These are phyloP conservation scores for Lagodon rhomboides DNA, from an alignment of 2,797 vertebrate species.

Conservation along the genomic window DNA sequence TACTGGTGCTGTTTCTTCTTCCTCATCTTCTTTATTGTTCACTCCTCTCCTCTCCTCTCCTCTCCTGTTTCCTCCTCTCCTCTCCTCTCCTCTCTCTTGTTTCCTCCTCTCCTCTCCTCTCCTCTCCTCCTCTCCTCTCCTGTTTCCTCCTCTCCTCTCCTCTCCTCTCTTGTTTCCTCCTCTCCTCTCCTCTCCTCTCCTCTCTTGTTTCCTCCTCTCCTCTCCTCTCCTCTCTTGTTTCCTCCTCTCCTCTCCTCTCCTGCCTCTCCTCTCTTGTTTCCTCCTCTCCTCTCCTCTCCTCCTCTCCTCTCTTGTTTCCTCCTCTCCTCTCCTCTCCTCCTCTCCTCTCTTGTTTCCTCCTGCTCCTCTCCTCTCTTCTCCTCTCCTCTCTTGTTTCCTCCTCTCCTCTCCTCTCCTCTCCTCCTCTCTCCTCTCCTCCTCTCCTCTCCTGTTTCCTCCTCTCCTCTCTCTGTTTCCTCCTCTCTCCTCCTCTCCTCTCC, in stretches of 20 bases:
- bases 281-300: too few relatives aligned
- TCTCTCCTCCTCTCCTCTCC: not conserved
- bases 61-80: accelerated
- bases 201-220: not conserved
- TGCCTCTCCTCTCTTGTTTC: not conserved
- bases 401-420: accelerated
- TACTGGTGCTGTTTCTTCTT: too few relatives aligned
- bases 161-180: not conserved
- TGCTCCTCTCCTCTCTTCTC: too few relatives aligned
- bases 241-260: not conserved
- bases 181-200: not conserved
- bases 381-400: too few relatives aligned
- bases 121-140: not conserved
- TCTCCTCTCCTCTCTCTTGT: not conserved
- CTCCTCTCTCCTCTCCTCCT: too few relatives aligned
- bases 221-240: too few relatives aligned
- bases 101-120: not conserved
- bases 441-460: too few relatives aligned
- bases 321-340: accelerated
- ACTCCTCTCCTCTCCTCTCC: too few relatives aligned
- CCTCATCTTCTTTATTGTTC: too few relatives aligned
- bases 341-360: not conserved
- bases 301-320: too few relatives aligned
- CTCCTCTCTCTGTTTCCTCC: too few relatives aligned
- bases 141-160: not conserved